Base-by-base conservation (phyloP, 2,888 invertebrate species). In the Troilus luridus region DNA sequence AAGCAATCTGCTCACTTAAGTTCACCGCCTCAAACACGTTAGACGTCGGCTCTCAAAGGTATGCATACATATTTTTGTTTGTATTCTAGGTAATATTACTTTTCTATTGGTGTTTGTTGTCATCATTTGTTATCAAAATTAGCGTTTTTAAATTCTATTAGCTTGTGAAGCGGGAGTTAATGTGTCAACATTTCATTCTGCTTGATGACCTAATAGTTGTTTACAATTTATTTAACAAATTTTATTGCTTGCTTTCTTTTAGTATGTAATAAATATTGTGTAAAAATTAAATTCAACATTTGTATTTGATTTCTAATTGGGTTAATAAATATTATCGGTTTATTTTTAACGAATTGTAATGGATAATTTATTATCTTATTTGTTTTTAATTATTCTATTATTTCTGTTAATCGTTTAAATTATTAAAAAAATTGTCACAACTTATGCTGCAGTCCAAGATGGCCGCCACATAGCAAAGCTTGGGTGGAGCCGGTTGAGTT, bases 391-490 rank as follows among this genome's bases (percentile, higher is more conserved):
- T n/a, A n/a, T n/a, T n/a, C n/a, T 85, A 7, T 56, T 21, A 54
- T 21, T 19, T 56, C 21, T 56, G 9, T 81, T 81, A 81, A 54
- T 81, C 17, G 27, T 54, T 77, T 11, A 3, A 19, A 17, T 0
- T 54, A 41, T 41, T 5, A 17, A 5, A 41, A 3, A 8, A 21
- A 2, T 3, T 19, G 3, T 21, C 11, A 56, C 12, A 56, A 56
- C 85, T n/a, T 54, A 85, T n/a, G 85, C 85, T 85, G 12, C 85
- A 12, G 64, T 89, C 89, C 89, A 89, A 89, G 62, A 89, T 89
- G 89, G 89, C 89, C 54, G 89, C 54, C 64, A 7, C 17, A 17
- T 27, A 54, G 88, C 88, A 62, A 14, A 88, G 62, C 89, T 85
- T 64, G 89, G 89, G 89, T 89, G 89, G 89, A 89, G 89, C 89